Evolutionary conservation across 2,888 invertebrate species (phyloP).

Genomic region (Philopedon plagiatum): DNA sequence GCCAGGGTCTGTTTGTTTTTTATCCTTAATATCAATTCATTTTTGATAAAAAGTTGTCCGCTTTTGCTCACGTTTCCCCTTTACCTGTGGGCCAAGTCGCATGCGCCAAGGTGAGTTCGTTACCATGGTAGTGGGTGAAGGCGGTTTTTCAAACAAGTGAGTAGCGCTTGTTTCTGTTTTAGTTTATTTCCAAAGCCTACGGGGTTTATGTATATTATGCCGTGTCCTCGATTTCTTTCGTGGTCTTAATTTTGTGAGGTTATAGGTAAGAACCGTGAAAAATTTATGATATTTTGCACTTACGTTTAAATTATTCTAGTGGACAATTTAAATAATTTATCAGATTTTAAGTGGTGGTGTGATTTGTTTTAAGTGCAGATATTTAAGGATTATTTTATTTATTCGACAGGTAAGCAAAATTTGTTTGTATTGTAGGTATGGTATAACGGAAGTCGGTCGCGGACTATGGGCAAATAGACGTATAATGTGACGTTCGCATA

Average conservation of each 20-base stretch:
- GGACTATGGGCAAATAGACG: neutral
- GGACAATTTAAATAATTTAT: neutral
- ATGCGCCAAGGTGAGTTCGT: slow-evolving; percentile 50
- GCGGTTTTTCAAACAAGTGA: slow-evolving; percentile 51
- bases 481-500: neutral
- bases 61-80: slow-evolving; percentile 24
- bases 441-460: neutral
- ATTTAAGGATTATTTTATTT: slow-evolving; percentile 14
- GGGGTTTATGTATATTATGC: slow-evolving; percentile 1
- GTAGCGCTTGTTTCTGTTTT: slow-evolving; percentile 41
- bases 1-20: too few species aligned
- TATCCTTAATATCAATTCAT: too few species aligned
- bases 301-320: neutral
- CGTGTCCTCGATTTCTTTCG: neutral
- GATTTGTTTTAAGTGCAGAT: slow-evolving; percentile 9
- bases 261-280: slow-evolving; percentile 7
- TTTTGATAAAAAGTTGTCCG: neutral
- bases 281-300: neutral
- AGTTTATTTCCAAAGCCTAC: slow-evolving; percentile 18
- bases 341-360: neutral
- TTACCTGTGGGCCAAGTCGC: slow-evolving; percentile 28
- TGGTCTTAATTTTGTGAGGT: slow-evolving; percentile 10
- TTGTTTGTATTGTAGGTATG: slow-evolving; percentile 32
- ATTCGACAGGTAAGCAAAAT: slow-evolving; percentile 7
- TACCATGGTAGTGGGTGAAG: slow-evolving; percentile 50